These are phyloP conservation scores for Clarias gariepinus DNA, from an alignment of 2,113 vertebrate species.

Conservation along the genomic window DNA sequence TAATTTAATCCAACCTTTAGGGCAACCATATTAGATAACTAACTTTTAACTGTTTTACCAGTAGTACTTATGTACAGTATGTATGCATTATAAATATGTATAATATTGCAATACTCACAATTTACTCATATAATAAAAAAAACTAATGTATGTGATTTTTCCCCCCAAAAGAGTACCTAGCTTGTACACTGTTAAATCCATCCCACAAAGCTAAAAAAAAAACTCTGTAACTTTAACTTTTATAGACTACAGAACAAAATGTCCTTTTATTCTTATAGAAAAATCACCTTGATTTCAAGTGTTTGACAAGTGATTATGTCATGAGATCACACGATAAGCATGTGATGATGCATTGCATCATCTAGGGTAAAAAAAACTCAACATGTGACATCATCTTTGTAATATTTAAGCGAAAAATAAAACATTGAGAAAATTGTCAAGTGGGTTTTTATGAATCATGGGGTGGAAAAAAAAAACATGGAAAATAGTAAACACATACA, in stretches of 20 bases:
- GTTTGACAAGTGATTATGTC: neutral
- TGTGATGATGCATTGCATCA: neutral
- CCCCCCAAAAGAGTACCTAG: too few relatives aligned
- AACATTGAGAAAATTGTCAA: neutral
- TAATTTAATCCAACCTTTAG: neutral
- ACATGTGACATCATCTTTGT: neutral
- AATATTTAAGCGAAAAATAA: neutral
- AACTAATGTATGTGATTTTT: neutral
- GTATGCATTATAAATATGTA: neutral
- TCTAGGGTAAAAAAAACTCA: neutral
- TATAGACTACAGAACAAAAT: neutral
- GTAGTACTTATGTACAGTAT: neutral
- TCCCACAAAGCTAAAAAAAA: neutral
- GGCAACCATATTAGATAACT: neutral
- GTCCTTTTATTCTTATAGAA: neutral
- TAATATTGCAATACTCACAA: neutral
- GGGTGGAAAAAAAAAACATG: neutral
- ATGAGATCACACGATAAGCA: neutral
- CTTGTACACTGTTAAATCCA: too few relatives aligned
- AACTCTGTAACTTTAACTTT: neutral
- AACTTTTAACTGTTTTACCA: neutral
- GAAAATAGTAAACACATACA: neutral
- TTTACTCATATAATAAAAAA: neutral
- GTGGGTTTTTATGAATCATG: neutral
- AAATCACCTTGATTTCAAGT: neutral